Conservation (phyloP, 2,113 vertebrate genomes). For the Lanius ludovicianus region DNA sequence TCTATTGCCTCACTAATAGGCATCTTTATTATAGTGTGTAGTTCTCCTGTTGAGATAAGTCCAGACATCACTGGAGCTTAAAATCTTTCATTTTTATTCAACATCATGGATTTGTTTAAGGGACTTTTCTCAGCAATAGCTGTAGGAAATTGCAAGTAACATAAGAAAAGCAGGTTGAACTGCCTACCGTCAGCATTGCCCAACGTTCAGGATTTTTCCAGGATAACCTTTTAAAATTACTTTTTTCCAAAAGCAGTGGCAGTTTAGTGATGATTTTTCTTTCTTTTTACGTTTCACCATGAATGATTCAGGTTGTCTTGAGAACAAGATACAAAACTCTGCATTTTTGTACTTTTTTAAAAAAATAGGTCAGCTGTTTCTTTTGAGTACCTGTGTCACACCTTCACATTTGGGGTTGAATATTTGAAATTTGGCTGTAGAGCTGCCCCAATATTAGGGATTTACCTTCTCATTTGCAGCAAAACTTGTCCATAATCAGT, state of each 20-base stretch:
- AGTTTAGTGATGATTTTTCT: background rate
- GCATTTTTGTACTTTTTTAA: background rate
- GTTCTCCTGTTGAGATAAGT: background rate
- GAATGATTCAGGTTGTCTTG: slow-evolving; percentile 11
- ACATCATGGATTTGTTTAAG: background rate
- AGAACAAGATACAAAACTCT: background rate
- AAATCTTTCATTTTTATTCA: slow-evolving; percentile 2
- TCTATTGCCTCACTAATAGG: background rate
- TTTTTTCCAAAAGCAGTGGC: background rate
- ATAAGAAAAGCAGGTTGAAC: background rate
- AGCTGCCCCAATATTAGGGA: background rate
- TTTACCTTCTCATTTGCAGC: background rate
- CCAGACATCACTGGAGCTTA: background rate
- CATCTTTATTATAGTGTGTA: background rate
- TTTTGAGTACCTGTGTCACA: background rate
- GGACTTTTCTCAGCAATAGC: background rate
- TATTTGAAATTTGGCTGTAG: background rate
- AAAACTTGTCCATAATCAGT: background rate
- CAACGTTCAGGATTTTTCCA: slow-evolving; percentile 1
- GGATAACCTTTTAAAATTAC: slow-evolving; percentile 4
- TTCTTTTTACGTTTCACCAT: background rate
- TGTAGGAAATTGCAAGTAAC: background rate
- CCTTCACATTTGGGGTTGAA: background rate
- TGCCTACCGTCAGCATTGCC: background rate
- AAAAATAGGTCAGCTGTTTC: background rate